Evolutionary conservation across 2,113 vertebrate genomes (phyloP), one percentile per base, ranked within the genome.

Genomic region (Elephas maximus): DNA sequence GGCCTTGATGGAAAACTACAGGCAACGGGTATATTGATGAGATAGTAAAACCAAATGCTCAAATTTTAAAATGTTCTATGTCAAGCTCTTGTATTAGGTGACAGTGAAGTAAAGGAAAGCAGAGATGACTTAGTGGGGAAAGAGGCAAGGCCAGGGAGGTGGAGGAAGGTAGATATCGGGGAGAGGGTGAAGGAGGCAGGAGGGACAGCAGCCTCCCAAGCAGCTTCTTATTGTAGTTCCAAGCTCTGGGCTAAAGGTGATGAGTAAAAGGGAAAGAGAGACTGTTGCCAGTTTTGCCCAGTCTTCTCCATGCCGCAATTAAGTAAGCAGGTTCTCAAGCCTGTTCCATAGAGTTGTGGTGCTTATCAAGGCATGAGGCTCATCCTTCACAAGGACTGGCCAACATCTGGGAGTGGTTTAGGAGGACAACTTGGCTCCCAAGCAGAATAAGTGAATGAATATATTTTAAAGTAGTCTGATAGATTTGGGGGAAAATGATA

Each of bases 391-490:
- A 20, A 83, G 37, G 21, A 6, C 51, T 84, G 23, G 45, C 44
- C 73, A 30, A 30, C 11, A 28, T 63, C 37, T 18, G 41, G 67
- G 41, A 51, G 10, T 67, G 45, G 41, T 79, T 51, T 90, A 62
- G 63, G 33, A 69, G 63, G 48, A 82, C 41, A 51, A 1, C 26
- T 67, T 95, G 77, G 11, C 89, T 90, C n/a, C 65, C 41, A 65
- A 74, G 62, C 7, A 63, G 60, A 85, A 94, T 90, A 41, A 79
- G 37, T 57, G 18, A 24, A n/a, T 65, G 74, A 74, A 73, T 87
- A n/a, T 93, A 14, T 82, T 87, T 90, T 80, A 89, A 83, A 96
- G 89, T 48, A 10, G 81, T 77, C 69, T 81, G 23, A 48, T 76
- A 90, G 83, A 91, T 23, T 41, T n/a, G 6, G 18, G 73, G 37